phyloP scores from a whole-genome alignment of 2,113 vertebrate genomes.

The Capreolus pygargus region DNA sequence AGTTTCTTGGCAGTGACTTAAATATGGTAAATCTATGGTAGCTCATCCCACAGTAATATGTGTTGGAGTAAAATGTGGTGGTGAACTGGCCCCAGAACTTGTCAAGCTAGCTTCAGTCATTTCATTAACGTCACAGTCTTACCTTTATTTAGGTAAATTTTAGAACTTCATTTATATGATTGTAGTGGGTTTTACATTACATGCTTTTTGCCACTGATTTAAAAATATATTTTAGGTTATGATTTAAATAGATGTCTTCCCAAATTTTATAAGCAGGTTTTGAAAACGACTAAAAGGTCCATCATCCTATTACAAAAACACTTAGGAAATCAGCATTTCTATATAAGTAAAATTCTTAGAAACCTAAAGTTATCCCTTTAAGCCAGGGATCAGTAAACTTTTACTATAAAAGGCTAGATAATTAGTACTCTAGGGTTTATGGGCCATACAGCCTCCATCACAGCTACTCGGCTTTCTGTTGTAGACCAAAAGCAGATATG shows the following conservation, averaged over 20 bases:
- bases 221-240: not conserved
- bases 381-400: not conserved
- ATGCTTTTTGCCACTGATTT: not conserved
- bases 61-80: not conserved
- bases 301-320: not conserved
- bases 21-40: slow-evolving; percentile 3
- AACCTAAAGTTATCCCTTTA: not conserved
- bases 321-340: not conserved
- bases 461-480: not conserved
- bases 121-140: not conserved
- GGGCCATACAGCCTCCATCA: not conserved
- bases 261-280: not conserved
- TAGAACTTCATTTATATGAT: not conserved
- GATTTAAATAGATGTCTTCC: not conserved
- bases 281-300: not conserved
- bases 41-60: not conserved
- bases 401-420: not conserved
- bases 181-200: not conserved
- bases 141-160: not conserved
- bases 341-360: not conserved
- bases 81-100: not conserved
- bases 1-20: not conserved
- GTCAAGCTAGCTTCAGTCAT: not conserved
- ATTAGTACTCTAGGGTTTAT: not conserved
- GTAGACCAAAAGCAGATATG: not conserved